phyloP scores from a whole-genome alignment of 2,797 vertebrate species.

The Rhinoraja longicauda region DNA sequence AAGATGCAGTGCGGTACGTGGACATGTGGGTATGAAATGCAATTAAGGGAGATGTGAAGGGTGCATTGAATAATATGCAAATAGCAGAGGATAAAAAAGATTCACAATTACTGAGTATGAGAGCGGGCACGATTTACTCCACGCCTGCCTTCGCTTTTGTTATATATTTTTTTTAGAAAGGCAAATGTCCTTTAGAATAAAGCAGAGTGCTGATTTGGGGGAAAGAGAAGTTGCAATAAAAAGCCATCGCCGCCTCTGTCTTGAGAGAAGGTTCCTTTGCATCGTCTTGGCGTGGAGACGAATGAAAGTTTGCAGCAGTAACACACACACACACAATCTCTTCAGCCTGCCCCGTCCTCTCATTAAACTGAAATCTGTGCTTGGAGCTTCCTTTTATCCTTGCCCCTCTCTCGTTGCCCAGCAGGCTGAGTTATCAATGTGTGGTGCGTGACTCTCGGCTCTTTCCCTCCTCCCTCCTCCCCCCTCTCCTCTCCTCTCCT shows the following conservation, averaged over 20 bases:
- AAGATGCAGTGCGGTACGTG: not conserved
- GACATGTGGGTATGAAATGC: not conserved
- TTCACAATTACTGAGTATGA: not conserved
- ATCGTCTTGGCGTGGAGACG: conserved; percentile 31
- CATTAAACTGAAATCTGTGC: conserved; percentile 38
- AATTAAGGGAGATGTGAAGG: not conserved
- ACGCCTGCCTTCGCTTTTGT: not conserved
- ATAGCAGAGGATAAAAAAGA: not conserved
- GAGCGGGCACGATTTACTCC: not conserved
- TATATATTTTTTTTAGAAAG: not conserved
- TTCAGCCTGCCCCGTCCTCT: conserved; percentile 21
- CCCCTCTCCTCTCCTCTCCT: no score
- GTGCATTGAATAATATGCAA: not conserved
- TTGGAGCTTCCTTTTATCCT: conserved; percentile 9
- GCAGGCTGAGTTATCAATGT: conserved; percentile 39
- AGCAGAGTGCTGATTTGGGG: not conserved
- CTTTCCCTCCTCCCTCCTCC: conserved; percentile 25
- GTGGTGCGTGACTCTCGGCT: conserved; percentile 41
- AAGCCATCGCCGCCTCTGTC: no score
- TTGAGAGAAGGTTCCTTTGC: conserved; percentile 13
- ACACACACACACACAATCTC: not conserved
- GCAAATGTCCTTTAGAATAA: conserved; percentile 16
- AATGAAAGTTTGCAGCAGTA: conserved; percentile 38
- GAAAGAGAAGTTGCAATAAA: not conserved
- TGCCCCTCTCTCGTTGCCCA: not conserved